Base-by-base conservation (phyloP, 2,888 invertebrate species). In the Stomorhina lunata region DNA sequence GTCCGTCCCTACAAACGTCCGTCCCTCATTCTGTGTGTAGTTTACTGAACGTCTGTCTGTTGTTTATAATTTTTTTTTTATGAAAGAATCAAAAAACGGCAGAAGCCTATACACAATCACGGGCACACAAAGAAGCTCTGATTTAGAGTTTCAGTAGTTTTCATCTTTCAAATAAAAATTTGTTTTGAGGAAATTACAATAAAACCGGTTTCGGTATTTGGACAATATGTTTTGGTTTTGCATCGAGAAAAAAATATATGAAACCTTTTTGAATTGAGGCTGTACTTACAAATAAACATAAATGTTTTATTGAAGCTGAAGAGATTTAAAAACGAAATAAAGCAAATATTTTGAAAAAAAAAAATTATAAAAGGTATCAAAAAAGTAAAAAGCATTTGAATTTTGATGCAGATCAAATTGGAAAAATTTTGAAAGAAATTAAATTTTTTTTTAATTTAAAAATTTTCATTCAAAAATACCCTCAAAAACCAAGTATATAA, bases 201-300 rank as follows among this genome's bases (percentile, higher is more conserved):
- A 25, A 68, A 81, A 81, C 81, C 29, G 76, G 81, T 81, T 81
- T 77, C 55, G 53, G 63, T 34, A 25, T 72, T n/a, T 48, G 10
- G 37, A 12, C 22, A 77, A 73, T 34, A 72, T 68, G 55, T 48
- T 65, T 63, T 53, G 27, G n/a, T n/a, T 71, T 65, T 15, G 43
- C 55, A 37, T 55, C 29, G n/a, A n/a, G n/a, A n/a, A n/a, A n/a
- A n/a, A n/a, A n/a, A n/a, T n/a, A n/a, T 75, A 45, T 77, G 65
- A 72, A 72, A n/a, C 40, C 43, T 50, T 65, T 69, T 63, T 10
- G 34, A 22, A 34, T 72, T 40, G 66, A 77, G 55, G 72, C 73
- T 77, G 81, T 81, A 77, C 77, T 72, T 59, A 48, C 37, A 50
- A 63, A 73, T n/a, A 43, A 50, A 50, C 32, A 59, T 37, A 15